phyloP scores from a whole-genome alignment of 2,113 vertebrate genomes.

The Protomyctophum bolini region DNA sequence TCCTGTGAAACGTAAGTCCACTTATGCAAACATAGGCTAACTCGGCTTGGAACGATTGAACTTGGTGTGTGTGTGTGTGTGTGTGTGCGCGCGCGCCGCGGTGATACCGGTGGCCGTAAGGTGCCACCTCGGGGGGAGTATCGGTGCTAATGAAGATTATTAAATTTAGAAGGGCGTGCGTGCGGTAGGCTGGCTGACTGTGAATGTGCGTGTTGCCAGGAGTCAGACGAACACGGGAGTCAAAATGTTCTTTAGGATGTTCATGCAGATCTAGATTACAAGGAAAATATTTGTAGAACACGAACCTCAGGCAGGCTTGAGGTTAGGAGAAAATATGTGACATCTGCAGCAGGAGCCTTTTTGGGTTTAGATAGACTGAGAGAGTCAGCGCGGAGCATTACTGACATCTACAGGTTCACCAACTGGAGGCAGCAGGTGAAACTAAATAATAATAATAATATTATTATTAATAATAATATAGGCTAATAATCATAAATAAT shows the following conservation, averaged over 20 bases:
- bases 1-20: slow-evolving; percentile 44
- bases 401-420: slow-evolving; percentile 83
- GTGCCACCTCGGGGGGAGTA: slow-evolving; percentile 26
- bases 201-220: slow-evolving; percentile 42
- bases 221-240: slow-evolving; percentile 47
- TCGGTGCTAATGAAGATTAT: slow-evolving; percentile 50
- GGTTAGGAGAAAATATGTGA: slow-evolving; percentile 73
- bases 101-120: slow-evolving; percentile 25
- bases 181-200: neutral
- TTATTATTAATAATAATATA: neutral
- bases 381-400: slow-evolving; percentile 69
- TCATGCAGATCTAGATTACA: slow-evolving; percentile 77
- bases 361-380: slow-evolving; percentile 59
- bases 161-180: slow-evolving; percentile 32
- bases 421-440: slow-evolving; percentile 61
- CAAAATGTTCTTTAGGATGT: slow-evolving; percentile 70
- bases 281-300: slow-evolving; percentile 82
- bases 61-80: slow-evolving; percentile 20
- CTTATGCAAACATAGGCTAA: slow-evolving; percentile 43
- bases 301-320: slow-evolving; percentile 72
- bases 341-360: slow-evolving; percentile 67
- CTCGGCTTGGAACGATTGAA: slow-evolving; percentile 39
- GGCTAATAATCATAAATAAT: neutral
- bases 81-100: neutral
- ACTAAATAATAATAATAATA: neutral